phyloP scores from a whole-genome alignment of 2,888 invertebrate genomes.

The Agrotis exclamationis region DNA sequence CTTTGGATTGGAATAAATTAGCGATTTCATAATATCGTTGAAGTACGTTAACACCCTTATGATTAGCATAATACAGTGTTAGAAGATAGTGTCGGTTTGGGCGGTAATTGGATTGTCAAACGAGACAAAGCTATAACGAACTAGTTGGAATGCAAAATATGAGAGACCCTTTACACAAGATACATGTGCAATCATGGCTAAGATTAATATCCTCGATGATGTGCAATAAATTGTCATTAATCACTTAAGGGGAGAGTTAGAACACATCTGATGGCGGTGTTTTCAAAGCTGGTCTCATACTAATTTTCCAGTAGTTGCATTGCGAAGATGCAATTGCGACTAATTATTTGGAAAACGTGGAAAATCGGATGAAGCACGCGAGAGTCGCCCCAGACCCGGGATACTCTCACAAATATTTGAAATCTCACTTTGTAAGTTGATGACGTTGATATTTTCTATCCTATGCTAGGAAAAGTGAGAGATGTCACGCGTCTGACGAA shows the following conservation, averaged over 20 bases:
- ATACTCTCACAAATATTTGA: constrained; percentile 65
- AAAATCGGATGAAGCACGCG: constrained; percentile 72
- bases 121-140: background rate
- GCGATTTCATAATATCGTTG: constrained; percentile 55
- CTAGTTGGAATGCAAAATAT: constrained; percentile 1
- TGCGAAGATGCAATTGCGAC: constrained; percentile 65
- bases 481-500: constrained; percentile 34
- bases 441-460: constrained; percentile 35
- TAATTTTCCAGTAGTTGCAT: constrained; percentile 63
- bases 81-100: constrained; percentile 9
- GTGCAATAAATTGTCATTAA: constrained; percentile 44
- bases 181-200: constrained; percentile 3
- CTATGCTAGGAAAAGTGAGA: constrained; percentile 37
- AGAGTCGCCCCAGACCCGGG: constrained; percentile 45
- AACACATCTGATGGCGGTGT: constrained; percentile 40
- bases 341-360: constrained; percentile 80
- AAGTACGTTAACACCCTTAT: constrained; percentile 48
- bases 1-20: constrained; percentile 53
- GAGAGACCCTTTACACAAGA: background rate
- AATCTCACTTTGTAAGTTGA: constrained; percentile 51
- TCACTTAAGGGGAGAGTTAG: constrained; percentile 40
- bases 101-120: background rate
- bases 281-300: constrained; percentile 56
- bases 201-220: constrained; percentile 36
- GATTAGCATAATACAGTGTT: constrained; percentile 33